Percentiles rank a stretch among this genome's conserved stretches.
Conservation (phyloP, 2,888 invertebrate species). For the Empis stercorea region DNA sequence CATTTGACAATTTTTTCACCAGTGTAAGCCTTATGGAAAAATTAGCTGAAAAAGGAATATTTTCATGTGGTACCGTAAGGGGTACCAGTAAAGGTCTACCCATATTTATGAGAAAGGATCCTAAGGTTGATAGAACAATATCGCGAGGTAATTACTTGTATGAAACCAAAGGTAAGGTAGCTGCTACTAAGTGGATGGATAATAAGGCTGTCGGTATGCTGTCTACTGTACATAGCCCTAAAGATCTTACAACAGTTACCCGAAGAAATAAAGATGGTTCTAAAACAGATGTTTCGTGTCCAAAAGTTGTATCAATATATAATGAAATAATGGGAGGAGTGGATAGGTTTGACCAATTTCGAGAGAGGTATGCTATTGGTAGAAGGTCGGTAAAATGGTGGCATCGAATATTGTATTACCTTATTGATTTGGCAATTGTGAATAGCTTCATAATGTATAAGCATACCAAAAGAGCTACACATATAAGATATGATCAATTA, state of each 20-base stretch:
- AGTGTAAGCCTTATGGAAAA: neutral
- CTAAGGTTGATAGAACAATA: neutral
- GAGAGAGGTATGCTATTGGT: slow-evolving; percentile 8
- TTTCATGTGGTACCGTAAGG: slow-evolving; percentile 1
- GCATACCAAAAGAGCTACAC: neutral
- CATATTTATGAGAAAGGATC: neutral
- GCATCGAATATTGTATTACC: slow-evolving; percentile 14
- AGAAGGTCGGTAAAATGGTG: slow-evolving; percentile 11
- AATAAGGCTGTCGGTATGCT: slow-evolving; percentile 3
- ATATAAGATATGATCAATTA: neutral
- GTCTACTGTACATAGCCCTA: slow-evolving; percentile 2
- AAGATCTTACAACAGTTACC: neutral
- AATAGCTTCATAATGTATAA: slow-evolving; percentile 1
- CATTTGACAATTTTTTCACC: slow-evolving; percentile 6
- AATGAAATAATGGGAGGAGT: slow-evolving; percentile 12
- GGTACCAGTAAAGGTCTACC: neutral
- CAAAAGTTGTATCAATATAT: slow-evolving; percentile 6
- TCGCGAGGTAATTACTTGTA: slow-evolving; percentile 2
- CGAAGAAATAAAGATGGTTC: slow-evolving; percentile 5
- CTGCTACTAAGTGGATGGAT: slow-evolving; percentile 6
- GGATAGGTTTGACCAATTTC: slow-evolving; percentile 8
- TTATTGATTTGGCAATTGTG: slow-evolving; percentile 6
- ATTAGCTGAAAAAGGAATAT: slow-evolving; percentile 1
- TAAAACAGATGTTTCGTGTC: slow-evolving; percentile 1
- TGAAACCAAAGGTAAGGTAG: neutral